These are phyloP conservation scores for Lasioglossum calceatum DNA, from an alignment of 2,888 invertebrate genomes.

Conservation along the genomic window DNA sequence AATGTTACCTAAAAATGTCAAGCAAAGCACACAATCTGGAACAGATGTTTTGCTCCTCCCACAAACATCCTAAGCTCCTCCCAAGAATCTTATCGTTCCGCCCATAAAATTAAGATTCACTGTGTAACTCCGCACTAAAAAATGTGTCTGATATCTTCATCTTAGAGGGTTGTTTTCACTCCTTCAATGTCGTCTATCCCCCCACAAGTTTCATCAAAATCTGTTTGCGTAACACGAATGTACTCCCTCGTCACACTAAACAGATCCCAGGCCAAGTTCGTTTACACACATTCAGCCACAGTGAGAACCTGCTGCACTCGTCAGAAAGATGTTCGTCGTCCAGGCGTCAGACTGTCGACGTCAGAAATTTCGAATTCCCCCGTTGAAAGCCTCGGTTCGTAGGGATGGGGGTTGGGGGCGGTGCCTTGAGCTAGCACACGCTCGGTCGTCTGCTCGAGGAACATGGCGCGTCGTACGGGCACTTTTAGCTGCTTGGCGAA, in stretches of 20 bases:
- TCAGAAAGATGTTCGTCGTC: not conserved
- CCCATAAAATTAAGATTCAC: not conserved
- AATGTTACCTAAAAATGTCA: no score
- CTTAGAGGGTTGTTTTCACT: not conserved
- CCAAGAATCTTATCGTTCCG: not conserved
- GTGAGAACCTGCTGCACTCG: not conserved
- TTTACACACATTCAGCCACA: not conserved
- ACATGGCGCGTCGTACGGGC: not conserved
- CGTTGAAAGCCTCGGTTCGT: not conserved
- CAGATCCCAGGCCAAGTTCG: not conserved
- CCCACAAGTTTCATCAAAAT: not conserved
- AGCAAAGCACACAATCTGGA: no score
- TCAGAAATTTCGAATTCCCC: not conserved
- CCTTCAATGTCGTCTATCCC: not conserved
- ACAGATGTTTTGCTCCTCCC: not conserved
- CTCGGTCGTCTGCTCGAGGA: not conserved
- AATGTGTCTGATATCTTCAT: not conserved
- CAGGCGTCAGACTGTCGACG: not conserved
- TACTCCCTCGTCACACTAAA: not conserved
- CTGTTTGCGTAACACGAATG: not conserved
- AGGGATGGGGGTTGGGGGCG: no score
- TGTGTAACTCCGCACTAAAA: not conserved
- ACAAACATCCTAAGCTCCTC: not conserved
- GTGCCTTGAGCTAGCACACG: not conserved
- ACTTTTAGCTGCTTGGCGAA: constrained; percentile 3